Percentiles rank a stretch among this genome's conserved stretches.
Conservation (phyloP, 1,140 invertebrate genomes). For the Muscidifurax raptorellus region DNA sequence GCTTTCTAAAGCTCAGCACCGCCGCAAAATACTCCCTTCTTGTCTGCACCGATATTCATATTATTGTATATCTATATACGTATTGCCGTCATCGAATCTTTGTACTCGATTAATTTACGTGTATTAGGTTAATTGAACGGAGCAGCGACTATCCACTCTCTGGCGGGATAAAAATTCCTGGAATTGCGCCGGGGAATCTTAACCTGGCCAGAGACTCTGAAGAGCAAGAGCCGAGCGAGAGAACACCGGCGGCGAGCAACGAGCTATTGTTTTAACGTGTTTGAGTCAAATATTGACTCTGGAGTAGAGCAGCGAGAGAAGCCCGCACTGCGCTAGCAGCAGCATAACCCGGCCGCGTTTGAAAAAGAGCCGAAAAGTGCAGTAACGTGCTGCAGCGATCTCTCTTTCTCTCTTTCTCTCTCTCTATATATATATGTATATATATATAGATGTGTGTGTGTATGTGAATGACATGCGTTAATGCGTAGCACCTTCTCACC, state of each 20-base stretch:
- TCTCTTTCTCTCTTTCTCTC: too few species aligned
- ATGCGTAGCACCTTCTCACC: too few species aligned
- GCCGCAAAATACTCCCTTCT: too few species aligned
- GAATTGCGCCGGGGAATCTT: slow-evolving; percentile 14
- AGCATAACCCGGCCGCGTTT: too few species aligned
- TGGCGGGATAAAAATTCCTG: slow-evolving; percentile 4
- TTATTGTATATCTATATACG: too few species aligned
- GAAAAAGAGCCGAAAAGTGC: neutral
- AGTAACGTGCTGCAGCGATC: neutral
- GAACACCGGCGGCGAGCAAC: neutral
- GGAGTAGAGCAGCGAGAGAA: slow-evolving; percentile 14
- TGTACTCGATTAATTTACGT: too few species aligned
- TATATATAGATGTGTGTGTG: too few species aligned
- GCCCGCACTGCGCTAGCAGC: neutral
- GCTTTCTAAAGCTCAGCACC: too few species aligned
- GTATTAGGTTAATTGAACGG: slow-evolving; percentile 15
- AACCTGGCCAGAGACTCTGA: neutral
- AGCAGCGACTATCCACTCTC: neutral
- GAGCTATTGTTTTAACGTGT: slow-evolving; percentile 76
- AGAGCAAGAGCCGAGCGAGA: neutral
- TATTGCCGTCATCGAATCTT: too few species aligned
- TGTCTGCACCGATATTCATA: too few species aligned
- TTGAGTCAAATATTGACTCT: slow-evolving; percentile 76
- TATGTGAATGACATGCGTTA: too few species aligned
- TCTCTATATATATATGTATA: too few species aligned